Percentiles rank a stretch among this genome's conserved stretches.
phyloP scores from a whole-genome alignment of 2,888 invertebrate genomes.

The Lasioglossum figueresi region DNA sequence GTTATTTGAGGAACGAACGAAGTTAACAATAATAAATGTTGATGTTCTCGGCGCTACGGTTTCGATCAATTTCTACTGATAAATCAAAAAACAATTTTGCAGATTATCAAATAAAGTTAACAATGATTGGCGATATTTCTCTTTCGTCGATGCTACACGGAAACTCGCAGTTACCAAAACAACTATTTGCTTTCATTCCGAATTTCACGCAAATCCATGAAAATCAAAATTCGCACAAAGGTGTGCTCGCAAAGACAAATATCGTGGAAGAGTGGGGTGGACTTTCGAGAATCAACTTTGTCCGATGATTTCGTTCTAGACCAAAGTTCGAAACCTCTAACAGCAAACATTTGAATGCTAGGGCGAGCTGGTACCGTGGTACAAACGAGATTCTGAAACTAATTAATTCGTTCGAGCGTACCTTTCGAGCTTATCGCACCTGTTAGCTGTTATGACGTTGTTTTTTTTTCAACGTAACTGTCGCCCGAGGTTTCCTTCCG shows the following conservation, averaged over 20 bases:
- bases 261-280: background rate
- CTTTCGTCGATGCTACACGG: background rate
- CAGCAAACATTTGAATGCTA: background rate
- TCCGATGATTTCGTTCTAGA: background rate
- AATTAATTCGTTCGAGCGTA: background rate
- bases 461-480: background rate
- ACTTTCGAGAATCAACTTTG: background rate
- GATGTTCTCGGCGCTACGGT: too few relatives aligned
- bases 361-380: background rate
- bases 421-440: background rate
- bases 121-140: background rate
- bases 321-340: background rate
- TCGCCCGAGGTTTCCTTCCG: background rate
- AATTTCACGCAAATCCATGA: background rate
- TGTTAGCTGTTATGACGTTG: background rate
- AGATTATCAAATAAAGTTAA: too few relatives aligned
- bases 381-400: background rate
- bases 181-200: background rate
- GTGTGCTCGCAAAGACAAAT: background rate
- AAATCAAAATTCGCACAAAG: background rate
- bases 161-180: background rate
- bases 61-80: too few relatives aligned
- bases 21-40: background rate
- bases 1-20: background rate
- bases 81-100: too few relatives aligned